Base-by-base conservation (phyloP, 2,888 invertebrate genomes). In the Anagyrus pseudococci region DNA sequence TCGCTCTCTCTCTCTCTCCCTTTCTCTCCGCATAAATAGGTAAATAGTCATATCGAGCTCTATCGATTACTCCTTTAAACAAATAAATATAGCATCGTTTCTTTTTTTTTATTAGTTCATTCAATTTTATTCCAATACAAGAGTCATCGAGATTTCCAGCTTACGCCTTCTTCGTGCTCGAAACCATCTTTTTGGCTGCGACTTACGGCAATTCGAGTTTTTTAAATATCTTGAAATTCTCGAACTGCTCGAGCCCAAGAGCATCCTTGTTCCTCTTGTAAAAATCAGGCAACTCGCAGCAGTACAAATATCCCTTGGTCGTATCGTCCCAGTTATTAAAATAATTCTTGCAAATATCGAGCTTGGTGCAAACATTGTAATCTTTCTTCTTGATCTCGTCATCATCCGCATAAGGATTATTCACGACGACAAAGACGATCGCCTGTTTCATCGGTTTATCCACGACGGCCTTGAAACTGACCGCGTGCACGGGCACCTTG, bases 391-490 rank as follows among this genome's bases (percentile, higher is more conserved):
- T 13, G 8, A 46, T 10, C 22, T 46, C 19, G 6, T 6, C 4
- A 7, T 46, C 4, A 6, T 13, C 23, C 4, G 20, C 19, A 13
- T 46, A 46, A 20, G 46, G 46, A 13, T 46, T 48, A 15, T 48
- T 48, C 4, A 87, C 83, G 46, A 86, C 84, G 6, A 89, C 73
- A 70, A 88, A 85, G 1, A 85, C 88, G 1, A 86, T 83, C 0
- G 86, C 88, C 3, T 82, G 74, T 8, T 82, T 79, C 1, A 76
- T 80, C 0, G 71, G 71, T 1, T 83, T 79, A 61, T 88, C 85
- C 71, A 86, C 85, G 0, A 85, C 82, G 2, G 88, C 84, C 71
- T 87, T 87, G 84, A 85, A 88, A 66, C 81, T 85, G n/a, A 85
- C 61, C 69, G 80, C 81, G 1, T 87, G 87, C 8, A 86, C 84